Evolutionary conservation across 1,140 invertebrate genomes (phyloP).

Genomic region (Calliphora vicina): DNA sequence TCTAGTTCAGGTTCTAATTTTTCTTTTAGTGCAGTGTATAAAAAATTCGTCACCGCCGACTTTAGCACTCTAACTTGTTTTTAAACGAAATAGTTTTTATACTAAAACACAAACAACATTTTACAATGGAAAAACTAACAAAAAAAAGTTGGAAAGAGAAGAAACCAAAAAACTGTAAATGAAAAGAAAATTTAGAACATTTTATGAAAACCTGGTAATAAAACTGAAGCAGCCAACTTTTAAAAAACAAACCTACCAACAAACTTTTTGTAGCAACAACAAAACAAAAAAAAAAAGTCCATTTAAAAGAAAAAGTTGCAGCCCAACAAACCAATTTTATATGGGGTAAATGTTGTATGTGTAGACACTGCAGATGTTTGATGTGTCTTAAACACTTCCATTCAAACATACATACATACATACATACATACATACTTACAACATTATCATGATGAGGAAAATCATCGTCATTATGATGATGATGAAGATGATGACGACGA

Average conservation of each 20-base stretch:
- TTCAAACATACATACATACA: no score
- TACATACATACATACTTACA: no score
- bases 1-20: no score
- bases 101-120: no score
- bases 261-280: background rate
- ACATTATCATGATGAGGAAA: background rate
- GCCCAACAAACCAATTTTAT: background rate
- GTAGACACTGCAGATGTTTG: background rate
- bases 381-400: background rate
- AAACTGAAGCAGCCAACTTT: background rate
- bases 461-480: background rate
- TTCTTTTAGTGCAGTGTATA: no score
- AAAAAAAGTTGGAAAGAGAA: background rate
- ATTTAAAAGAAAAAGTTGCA: slow-evolving; percentile 8
- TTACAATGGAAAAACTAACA: no score
- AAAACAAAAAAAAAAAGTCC: background rate
- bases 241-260: background rate
- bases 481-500: background rate
- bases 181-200: slow-evolving; percentile 33
- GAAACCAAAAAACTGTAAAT: background rate
- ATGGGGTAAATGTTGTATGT: background rate
- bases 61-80: no score
- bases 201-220: background rate
- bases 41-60: no score
- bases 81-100: no score